These are phyloP conservation scores for Phaenicophaeus curvirostris DNA, from an alignment of 2,797 vertebrate genomes.

Conservation along the genomic window DNA sequence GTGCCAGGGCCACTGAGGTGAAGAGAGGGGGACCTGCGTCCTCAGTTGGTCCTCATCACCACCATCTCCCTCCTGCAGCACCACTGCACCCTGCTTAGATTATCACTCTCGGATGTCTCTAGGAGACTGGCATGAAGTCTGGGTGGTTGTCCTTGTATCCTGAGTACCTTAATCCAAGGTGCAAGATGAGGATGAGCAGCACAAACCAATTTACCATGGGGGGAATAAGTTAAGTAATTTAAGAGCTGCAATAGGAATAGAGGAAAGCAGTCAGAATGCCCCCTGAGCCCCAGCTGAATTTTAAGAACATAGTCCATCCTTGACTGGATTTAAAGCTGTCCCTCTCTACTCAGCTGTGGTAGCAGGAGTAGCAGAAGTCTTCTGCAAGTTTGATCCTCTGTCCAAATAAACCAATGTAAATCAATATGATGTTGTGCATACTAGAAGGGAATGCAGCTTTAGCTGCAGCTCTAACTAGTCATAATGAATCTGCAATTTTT, in stretches of 20 bases:
- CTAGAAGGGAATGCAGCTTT: neutral
- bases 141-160: neutral
- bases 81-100: accelerated
- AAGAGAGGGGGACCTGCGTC: neutral
- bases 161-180: neutral
- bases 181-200: neutral
- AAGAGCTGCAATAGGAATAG: neutral
- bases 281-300: neutral
- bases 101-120: accelerated
- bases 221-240: neutral
- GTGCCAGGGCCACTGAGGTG: accelerated
- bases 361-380: neutral
- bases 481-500: neutral
- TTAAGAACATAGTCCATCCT: neutral
- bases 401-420: neutral
- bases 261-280: neutral
- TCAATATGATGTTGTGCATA: neutral
- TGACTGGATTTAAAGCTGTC: neutral
- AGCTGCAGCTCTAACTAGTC: neutral
- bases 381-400: neutral
- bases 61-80: neutral
- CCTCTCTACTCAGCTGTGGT: neutral
- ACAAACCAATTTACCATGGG: neutral
- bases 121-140: neutral
- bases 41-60: neutral